A percentile compares a stretch with the other conserved stretches of the same genome.
Conservation (phyloP, 2,797 vertebrate genomes). For the Labeo calbasu region DNA sequence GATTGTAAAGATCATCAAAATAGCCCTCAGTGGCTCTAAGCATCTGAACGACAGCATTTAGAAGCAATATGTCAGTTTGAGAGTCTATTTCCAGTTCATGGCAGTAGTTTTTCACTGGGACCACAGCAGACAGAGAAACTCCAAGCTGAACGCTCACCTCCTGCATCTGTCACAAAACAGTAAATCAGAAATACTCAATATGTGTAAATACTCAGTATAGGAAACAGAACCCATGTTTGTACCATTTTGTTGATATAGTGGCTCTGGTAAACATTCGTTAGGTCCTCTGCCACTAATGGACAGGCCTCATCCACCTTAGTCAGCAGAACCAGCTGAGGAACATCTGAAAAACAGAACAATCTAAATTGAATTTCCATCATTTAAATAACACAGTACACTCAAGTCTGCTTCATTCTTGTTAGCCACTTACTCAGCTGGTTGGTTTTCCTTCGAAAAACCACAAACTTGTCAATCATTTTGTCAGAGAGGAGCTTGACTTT, state of each 20-base stretch:
- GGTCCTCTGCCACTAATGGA: slow-evolving; percentile 64
- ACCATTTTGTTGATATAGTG: slow-evolving; percentile 70
- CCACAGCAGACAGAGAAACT: slow-evolving; percentile 73
- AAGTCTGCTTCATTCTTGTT: background rate
- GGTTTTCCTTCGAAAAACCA: slow-evolving; percentile 65
- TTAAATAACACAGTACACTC: background rate
- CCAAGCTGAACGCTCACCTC: slow-evolving; percentile 74
- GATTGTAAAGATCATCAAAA: slow-evolving; percentile 66
- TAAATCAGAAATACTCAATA: background rate
- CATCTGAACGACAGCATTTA: slow-evolving; percentile 59
- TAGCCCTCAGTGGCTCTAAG: slow-evolving; percentile 65
- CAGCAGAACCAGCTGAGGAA: slow-evolving; percentile 73
- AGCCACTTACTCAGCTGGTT: slow-evolving; percentile 69
- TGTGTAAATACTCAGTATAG: background rate
- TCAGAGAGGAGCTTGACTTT: slow-evolving; percentile 65
- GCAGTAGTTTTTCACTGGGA: slow-evolving; percentile 81
- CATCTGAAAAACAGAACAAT: slow-evolving; percentile 44
- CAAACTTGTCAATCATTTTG: slow-evolving; percentile 68
- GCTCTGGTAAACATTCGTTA: slow-evolving; percentile 70
- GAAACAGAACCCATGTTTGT: background rate
- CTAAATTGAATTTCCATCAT: background rate
- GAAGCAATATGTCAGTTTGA: slow-evolving; percentile 65
- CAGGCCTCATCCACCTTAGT: slow-evolving; percentile 76
- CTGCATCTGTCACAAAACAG: slow-evolving; percentile 68
- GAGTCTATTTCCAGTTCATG: slow-evolving; percentile 72